Conservation (phyloP, 2,797 vertebrate genomes). For the Sandelia bainsii region DNA sequence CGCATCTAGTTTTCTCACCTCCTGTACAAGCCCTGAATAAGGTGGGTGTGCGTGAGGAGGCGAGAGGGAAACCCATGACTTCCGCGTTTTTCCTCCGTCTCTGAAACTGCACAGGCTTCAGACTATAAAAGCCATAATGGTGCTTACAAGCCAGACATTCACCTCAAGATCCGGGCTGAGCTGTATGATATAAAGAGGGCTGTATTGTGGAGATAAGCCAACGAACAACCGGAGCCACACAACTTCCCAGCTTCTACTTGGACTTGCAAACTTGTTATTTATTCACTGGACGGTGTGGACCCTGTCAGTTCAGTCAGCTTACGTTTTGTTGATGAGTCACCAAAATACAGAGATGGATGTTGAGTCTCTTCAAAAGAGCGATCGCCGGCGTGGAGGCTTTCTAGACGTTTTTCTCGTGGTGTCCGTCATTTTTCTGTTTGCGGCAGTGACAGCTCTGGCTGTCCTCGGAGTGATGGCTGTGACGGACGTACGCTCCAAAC, state of each 20-base stretch:
- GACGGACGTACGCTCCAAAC: constrained; percentile 14
- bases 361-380: constrained; percentile 64
- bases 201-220: neutral
- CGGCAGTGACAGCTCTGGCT: constrained; percentile 38
- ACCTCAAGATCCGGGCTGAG: neutral
- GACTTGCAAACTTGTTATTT: neutral
- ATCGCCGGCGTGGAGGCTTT: constrained; percentile 47
- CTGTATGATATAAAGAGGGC: neutral
- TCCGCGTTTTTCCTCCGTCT: constrained; percentile 74
- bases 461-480: constrained; percentile 34
- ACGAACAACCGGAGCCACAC: neutral
- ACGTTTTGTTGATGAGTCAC: constrained; percentile 8
- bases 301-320: neutral
- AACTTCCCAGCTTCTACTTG: neutral
- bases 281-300: neutral
- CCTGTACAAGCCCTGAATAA: neutral
- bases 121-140: constrained; percentile 26
- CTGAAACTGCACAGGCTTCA: constrained; percentile 9
- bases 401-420: constrained; percentile 69
- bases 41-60: constrained; percentile 43
- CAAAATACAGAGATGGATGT: constrained; percentile 58
- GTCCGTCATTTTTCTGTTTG: constrained; percentile 71
- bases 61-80: constrained; percentile 81
- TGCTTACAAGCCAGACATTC: neutral
- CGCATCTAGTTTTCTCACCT: constrained; percentile 41